Evolutionary conservation across 2,113 vertebrate species (phyloP).

Genomic region (Hippolais icterina): DNA sequence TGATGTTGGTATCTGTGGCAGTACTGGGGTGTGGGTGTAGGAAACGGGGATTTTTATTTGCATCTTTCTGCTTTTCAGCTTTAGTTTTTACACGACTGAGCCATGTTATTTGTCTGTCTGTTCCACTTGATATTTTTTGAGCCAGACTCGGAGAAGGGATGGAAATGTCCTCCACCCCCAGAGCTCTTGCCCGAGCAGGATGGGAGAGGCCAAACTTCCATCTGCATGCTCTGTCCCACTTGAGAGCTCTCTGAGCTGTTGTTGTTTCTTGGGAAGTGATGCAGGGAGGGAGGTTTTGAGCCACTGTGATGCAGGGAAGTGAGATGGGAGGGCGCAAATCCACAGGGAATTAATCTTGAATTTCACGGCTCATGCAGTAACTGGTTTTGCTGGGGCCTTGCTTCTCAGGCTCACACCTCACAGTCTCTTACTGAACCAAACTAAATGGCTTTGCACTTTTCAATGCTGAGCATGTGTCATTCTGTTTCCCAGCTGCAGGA

Average conservation of each 20-base stretch:
- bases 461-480: neutral
- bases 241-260: neutral
- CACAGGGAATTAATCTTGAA: too few species aligned
- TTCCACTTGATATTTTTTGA: rapidly evolving
- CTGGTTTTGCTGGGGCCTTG: neutral
- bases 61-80: neutral
- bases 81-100: neutral
- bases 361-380: rapidly evolving
- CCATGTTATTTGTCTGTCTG: rapidly evolving
- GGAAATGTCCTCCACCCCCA: neutral
- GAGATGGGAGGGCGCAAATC: neutral
- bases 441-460: neutral
- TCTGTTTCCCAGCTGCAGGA: conserved; percentile 1
- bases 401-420: neutral
- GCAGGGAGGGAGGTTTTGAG: neutral
- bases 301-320: rapidly evolving
- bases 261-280: neutral
- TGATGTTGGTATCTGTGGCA: rapidly evolving
- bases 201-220: neutral
- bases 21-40: rapidly evolving
- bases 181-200: rapidly evolving
- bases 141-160: rapidly evolving
- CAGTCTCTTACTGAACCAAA: rapidly evolving
- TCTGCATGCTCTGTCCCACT: rapidly evolving
- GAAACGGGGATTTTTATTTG: neutral